phyloP scores from a whole-genome alignment of 2,888 invertebrate genomes.

The Candidula unifasciata region DNA sequence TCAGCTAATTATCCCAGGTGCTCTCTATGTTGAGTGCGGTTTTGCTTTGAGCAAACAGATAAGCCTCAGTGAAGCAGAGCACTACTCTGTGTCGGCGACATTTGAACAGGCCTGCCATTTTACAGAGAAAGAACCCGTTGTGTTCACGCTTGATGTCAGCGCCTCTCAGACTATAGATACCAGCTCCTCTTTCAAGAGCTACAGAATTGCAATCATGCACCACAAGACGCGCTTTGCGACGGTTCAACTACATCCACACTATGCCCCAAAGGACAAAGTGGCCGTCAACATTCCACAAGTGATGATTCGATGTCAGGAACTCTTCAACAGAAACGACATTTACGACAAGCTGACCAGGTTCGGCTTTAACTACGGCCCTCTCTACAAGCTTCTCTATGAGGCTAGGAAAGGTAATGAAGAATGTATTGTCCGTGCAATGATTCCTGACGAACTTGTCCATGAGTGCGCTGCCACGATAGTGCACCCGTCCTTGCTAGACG shows the following conservation, averaged over 20 bases:
- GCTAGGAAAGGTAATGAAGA: constrained; percentile 54
- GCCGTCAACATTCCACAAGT: constrained; percentile 41
- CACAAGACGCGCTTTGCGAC: constrained; percentile 37
- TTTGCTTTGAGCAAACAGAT: constrained; percentile 55
- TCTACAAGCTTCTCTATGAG: constrained; percentile 38
- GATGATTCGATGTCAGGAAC: constrained; percentile 32
- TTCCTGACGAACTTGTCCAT: constrained; percentile 52
- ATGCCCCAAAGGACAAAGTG: background rate
- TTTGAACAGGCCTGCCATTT: constrained; percentile 45
- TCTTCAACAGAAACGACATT: constrained; percentile 41
- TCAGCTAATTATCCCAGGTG: constrained; percentile 58
- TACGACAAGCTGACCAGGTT: constrained; percentile 31
- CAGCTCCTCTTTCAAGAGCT: constrained; percentile 12
- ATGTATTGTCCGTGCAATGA: constrained; percentile 55
- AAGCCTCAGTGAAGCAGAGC: constrained; percentile 17
- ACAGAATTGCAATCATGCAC: constrained; percentile 33
- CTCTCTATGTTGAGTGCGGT: constrained; percentile 61
- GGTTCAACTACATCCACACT: constrained; percentile 32
- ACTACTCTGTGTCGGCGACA: constrained; percentile 45
- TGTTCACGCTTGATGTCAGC: constrained; percentile 24
- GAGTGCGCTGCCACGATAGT: constrained; percentile 56
- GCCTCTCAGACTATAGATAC: constrained; percentile 13
- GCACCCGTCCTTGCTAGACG: constrained; percentile 62
- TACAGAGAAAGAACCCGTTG: background rate
- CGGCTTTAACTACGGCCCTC: constrained; percentile 50